These are phyloP conservation scores for Paralichthys olivaceus DNA, from an alignment of 2,113 vertebrate genomes.

Conservation along the genomic window DNA sequence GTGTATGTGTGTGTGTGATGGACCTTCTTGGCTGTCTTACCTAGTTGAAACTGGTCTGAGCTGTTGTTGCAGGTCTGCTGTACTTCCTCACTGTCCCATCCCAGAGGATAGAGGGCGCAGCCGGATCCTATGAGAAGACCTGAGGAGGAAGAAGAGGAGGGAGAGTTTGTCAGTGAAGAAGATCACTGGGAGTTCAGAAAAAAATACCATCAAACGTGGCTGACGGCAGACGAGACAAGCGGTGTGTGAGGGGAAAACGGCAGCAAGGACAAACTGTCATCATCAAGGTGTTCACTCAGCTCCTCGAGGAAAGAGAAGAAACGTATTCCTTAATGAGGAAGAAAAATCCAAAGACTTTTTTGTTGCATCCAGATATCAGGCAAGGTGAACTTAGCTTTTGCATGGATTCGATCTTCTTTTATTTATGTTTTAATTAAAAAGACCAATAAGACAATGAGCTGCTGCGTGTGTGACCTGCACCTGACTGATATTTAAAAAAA, in stretches of 20 bases:
- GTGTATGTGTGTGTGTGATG: background rate
- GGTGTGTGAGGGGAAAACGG: background rate
- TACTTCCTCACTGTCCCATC: constrained; percentile 98
- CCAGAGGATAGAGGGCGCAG: constrained; percentile 96
- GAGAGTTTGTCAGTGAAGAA: constrained; percentile 18
- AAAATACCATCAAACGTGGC: constrained; percentile 10
- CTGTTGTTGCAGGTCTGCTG: constrained; percentile 94
- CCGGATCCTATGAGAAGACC: constrained; percentile 95
- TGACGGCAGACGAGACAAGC: constrained; percentile 7
- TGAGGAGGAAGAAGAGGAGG: constrained; percentile 60
- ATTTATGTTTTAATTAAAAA: constrained; percentile 37
- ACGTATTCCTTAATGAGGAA: constrained; percentile 26
- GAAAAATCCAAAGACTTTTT: constrained; percentile 35
- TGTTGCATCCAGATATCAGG: constrained; percentile 7
- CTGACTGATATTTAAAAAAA: background rate
- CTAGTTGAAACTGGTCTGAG: constrained; percentile 94
- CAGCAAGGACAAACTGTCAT: constrained; percentile 41
- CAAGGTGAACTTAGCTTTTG: constrained; percentile 9
- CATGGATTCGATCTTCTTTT: constrained; percentile 2
- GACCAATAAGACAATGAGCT: constrained; percentile 30
- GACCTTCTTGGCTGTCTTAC: constrained; percentile 85
- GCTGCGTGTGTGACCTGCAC: constrained; percentile 3
- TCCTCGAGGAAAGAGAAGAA: constrained; percentile 17
- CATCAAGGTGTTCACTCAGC: constrained; percentile 19
- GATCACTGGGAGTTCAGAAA: constrained; percentile 1